Evolutionary conservation across 2,113 vertebrate species (phyloP), one percentile per base, ranked within the genome.

Genomic region (Cephalopterus ornatus): DNA sequence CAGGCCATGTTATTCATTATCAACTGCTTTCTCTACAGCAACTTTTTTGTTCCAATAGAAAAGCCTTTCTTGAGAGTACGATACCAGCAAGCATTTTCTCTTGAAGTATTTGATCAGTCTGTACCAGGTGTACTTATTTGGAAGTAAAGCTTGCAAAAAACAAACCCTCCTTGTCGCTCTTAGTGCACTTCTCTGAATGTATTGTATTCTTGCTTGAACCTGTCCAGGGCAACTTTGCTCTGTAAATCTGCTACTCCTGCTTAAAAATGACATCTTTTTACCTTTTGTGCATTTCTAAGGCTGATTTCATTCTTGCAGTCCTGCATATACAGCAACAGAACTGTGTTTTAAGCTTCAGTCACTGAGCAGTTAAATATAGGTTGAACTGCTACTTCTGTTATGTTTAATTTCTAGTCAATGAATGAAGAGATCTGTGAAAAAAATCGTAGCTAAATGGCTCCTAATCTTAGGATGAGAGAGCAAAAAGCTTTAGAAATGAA

Each of bases 61-160:
- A 77, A 94, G 28, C 30, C 50, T 56, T 88, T 92, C n/a, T 77
- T 50, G n/a, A 71, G 39, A 88, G 52, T 74, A 67, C 15, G 49
- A 46, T 73, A 89, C 70, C 32, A 76, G 72, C 30, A 72, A 68
- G 78, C 49, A 62, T 89, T 88, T 89, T 80, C 73, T 81, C 35
- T 74, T 83, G n/a, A 56, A 13, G 0, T 61, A 53, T 63, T 61
- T 88, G 56, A 86, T 92, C 35, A 3, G 11, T 95, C 70, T 95
- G 93, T 97, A 93, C 37, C 65, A 42, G 83, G 47, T 97, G 76
- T 94, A 92, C 92, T 80, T 88, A 88, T 59, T 74, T 89, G 66
- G 52, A 96, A 96, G 95, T 95, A 95, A 97, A 97, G 89, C 83
- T 95, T 95, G 80, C 68, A 93, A 92, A 77, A 95, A 95, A 59